Percentiles rank a stretch among this genome's conserved stretches.
These are phyloP conservation scores for Ispidina picta DNA, from an alignment of 2,797 vertebrate species.

Conservation along the genomic window DNA sequence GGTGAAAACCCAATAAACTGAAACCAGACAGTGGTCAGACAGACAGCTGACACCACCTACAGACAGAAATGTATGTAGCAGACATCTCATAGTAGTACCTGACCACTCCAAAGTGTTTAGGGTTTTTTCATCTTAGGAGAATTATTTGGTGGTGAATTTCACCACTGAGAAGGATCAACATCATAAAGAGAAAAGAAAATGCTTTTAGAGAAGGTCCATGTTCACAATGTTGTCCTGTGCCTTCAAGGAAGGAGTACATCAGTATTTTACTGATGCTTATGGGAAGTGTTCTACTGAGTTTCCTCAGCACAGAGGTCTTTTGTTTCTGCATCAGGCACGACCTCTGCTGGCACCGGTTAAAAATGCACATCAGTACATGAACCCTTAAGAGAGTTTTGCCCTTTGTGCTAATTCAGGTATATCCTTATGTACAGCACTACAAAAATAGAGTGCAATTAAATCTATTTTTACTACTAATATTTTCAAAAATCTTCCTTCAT, in stretches of 20 bases:
- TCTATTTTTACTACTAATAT: not conserved
- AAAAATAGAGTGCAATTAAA: not conserved
- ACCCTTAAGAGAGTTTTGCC: not conserved
- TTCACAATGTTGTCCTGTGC: not conserved
- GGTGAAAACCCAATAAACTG: not conserved
- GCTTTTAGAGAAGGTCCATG: not conserved
- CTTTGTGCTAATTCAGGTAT: not conserved
- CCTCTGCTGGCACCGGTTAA: not conserved
- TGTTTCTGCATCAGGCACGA: not conserved
- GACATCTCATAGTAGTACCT: not conserved
- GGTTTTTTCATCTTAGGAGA: not conserved
- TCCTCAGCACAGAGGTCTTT: not conserved
- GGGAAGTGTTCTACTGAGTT: not conserved
- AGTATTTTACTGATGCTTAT: not conserved
- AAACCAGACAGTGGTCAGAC: not conserved
- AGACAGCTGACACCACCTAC: not conserved
- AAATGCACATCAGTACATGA: not conserved
- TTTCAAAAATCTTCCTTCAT: not conserved
- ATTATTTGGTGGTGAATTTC: not conserved
- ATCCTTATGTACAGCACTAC: not conserved
- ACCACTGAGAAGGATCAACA: not conserved
- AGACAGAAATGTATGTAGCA: not conserved
- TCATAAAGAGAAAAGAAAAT: not conserved
- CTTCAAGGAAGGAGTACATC: not conserved
- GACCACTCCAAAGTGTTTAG: not conserved